A percentile compares a stretch with the other conserved stretches of the same genome.
These are phyloP conservation scores for Fistularia tabacaria DNA, from an alignment of 2,797 vertebrate genomes.

Conservation along the genomic window DNA sequence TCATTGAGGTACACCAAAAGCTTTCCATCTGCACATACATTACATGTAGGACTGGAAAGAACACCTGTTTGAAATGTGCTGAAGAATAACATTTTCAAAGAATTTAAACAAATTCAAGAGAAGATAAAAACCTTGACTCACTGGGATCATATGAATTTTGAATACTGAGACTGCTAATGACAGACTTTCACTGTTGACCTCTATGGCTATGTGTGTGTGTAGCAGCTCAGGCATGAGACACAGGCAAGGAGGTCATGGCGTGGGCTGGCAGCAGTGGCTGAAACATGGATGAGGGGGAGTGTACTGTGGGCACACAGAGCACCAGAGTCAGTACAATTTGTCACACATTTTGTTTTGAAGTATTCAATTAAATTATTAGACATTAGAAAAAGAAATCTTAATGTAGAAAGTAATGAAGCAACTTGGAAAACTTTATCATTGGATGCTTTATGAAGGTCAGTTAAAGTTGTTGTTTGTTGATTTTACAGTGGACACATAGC, in stretches of 20 bases:
- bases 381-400: too few relatives aligned
- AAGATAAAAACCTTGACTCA: neutral
- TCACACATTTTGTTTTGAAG: neutral
- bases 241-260: slow-evolving; percentile 88
- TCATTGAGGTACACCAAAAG: slow-evolving; percentile 48
- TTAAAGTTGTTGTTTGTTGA: too few relatives aligned
- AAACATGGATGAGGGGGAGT: slow-evolving; percentile 87
- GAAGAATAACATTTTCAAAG: slow-evolving; percentile 18
- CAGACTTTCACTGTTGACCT: neutral
- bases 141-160: too few relatives aligned
- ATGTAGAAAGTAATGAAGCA: too few relatives aligned
- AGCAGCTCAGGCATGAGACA: slow-evolving; percentile 84
- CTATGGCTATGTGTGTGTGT: slow-evolving; percentile 1
- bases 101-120: slow-evolving; percentile 14
- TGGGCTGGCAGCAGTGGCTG: slow-evolving; percentile 88
- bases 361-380: neutral
- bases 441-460: too few relatives aligned
- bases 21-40: slow-evolving; percentile 46
- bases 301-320: slow-evolving; percentile 74
- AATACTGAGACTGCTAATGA: neutral
- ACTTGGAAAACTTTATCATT: too few relatives aligned
- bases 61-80: slow-evolving; percentile 11
- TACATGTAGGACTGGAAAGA: slow-evolving; percentile 14
- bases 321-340: slow-evolving; percentile 15
- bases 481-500: too few relatives aligned